Evolutionary conservation across 2,888 invertebrate genomes (phyloP).

Genomic region (Osmoderma eremita): DNA sequence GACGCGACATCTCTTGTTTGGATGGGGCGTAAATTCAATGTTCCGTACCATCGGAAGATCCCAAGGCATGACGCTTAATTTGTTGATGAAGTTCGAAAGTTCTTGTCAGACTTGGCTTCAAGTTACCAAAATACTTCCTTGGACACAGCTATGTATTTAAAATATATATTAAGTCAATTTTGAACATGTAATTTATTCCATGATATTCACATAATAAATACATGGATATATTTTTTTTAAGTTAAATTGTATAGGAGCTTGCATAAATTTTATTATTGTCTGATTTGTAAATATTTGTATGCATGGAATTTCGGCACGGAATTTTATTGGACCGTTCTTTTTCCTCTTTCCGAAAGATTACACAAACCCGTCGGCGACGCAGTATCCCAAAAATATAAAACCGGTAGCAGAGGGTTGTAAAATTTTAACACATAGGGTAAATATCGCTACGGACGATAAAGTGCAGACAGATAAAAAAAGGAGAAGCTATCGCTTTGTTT

Average conservation of each 20-base stretch:
- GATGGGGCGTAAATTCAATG: too few species aligned
- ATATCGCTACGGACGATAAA: conserved; percentile 40
- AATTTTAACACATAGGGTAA: conserved; percentile 45
- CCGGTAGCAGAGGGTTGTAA: conserved; percentile 42
- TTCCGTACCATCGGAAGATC: too few species aligned
- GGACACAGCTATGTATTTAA: too few species aligned
- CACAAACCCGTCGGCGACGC: conserved; percentile 29
- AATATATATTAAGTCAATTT: background rate
- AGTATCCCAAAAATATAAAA: conserved; percentile 41
- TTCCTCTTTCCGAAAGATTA: conserved; percentile 35
- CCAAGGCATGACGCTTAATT: too few species aligned
- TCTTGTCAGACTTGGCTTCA: too few species aligned
- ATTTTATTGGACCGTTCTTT: conserved; percentile 37
- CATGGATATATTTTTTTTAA: conserved; percentile 31
- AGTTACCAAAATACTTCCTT: too few species aligned
- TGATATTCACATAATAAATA: conserved; percentile 1
- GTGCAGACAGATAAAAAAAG: conserved; percentile 29
- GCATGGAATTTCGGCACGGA: conserved; percentile 35
- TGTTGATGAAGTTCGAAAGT: too few species aligned
- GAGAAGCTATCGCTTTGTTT: conserved; percentile 24
- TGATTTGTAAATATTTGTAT: conserved; percentile 40
- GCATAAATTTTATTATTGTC: conserved; percentile 37
- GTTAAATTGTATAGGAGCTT: conserved; percentile 24
- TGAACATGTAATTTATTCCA: background rate
- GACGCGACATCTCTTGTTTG: too few species aligned